phyloP scores from a whole-genome alignment of 2,888 invertebrate genomes.

The Agrotis exclamationis region DNA sequence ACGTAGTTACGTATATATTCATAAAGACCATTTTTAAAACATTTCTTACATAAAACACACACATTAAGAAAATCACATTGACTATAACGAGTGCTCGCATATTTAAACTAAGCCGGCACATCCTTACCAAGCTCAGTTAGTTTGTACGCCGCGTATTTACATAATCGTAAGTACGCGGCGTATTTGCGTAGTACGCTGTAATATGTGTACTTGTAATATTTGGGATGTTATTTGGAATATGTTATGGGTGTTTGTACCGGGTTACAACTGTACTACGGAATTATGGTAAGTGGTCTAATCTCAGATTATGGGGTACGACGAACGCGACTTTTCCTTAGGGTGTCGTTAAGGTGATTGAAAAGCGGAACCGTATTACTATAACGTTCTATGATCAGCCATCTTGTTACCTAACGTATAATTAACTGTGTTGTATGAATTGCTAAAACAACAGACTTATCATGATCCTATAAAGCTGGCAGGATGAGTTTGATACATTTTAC shows the following conservation, averaged over 20 bases:
- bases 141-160: conserved; percentile 55
- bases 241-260: conserved; percentile 13
- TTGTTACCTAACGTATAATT: neutral
- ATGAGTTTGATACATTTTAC: too few species aligned
- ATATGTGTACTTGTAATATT: conserved; percentile 55
- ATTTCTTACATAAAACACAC: conserved; percentile 2
- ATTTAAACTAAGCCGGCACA: conserved; percentile 51
- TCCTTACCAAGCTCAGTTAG: conserved; percentile 44
- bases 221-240: conserved; percentile 37
- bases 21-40: neutral
- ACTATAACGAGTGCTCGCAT: conserved; percentile 32
- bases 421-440: neutral
- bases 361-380: neutral
- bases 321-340: neutral
- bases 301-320: neutral
- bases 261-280: conserved; percentile 1
- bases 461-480: neutral
- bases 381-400: neutral
- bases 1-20: neutral
- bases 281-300: conserved; percentile 21
- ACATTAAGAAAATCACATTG: conserved; percentile 50
- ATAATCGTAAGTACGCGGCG: conserved; percentile 56
- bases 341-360: conserved; percentile 7
- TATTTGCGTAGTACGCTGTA: conserved; percentile 50
- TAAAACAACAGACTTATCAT: neutral